These are phyloP conservation scores for Pseudochirops corinnae DNA, from an alignment of 2,797 vertebrate species.

Conservation along the genomic window DNA sequence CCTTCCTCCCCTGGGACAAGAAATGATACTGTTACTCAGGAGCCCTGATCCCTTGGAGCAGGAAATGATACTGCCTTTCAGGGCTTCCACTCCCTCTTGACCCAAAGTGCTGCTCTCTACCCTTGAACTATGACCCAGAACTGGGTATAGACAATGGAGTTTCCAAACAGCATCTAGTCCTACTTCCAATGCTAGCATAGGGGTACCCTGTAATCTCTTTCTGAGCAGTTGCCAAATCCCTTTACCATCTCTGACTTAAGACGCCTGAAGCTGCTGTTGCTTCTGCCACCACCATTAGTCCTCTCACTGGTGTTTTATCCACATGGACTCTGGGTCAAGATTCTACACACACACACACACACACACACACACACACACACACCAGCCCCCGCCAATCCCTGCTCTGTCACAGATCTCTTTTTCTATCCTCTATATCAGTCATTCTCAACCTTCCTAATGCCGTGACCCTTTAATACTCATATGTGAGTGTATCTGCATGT, in stretches of 20 bases:
- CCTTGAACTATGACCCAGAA: background rate
- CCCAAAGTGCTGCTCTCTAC: background rate
- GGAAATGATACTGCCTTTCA: background rate
- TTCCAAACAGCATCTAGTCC: background rate
- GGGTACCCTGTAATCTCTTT: background rate
- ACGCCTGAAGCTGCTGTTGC: background rate
- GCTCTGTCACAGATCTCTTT: background rate
- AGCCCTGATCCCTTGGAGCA: background rate
- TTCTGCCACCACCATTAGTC: background rate
- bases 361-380: no score
- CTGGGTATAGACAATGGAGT: background rate
- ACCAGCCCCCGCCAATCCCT: no score
- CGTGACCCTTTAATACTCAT: no score
- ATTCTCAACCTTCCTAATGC: no score
- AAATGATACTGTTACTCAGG: no score
- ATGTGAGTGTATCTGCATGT: no score
- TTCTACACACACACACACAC: no score
- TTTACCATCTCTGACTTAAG: background rate
- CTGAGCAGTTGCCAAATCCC: background rate
- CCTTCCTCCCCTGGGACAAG: no score
- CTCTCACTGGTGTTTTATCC: background rate
- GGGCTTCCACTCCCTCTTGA: background rate
- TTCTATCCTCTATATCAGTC: background rate
- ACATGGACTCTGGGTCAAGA: background rate
- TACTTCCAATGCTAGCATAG: background rate